Evolutionary conservation across 2,888 invertebrate genomes (phyloP).

Genomic region (Ophioninae sp.): DNA sequence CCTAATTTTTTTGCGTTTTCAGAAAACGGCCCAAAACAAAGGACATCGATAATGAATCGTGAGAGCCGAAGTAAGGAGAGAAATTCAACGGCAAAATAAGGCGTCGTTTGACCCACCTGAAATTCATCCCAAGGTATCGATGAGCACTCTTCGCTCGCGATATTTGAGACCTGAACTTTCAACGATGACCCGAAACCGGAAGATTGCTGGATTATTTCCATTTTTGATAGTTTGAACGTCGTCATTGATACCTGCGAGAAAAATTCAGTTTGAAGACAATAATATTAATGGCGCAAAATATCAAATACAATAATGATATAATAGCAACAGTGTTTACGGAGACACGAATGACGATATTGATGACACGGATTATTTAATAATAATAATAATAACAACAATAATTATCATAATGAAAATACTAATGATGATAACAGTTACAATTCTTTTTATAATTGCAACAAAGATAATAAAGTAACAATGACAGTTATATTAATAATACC

Average conservation of each 20-base stretch:
- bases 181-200: constrained; percentile 86
- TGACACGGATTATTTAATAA: too few species aligned
- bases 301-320: not conserved
- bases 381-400: too few species aligned
- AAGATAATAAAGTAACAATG: too few species aligned
- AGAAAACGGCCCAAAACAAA: constrained; percentile 45
- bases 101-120: constrained; percentile 84
- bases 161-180: constrained; percentile 87
- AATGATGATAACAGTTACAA: too few species aligned
- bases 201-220: constrained; percentile 88
- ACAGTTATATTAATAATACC: too few species aligned
- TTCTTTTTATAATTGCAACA: too few species aligned
- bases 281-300: not conserved
- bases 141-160: constrained; percentile 91
- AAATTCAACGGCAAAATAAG: not conserved
- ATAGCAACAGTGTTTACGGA: not conserved
- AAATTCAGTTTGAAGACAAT: constrained; percentile 79
- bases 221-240: constrained; percentile 87
- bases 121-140: constrained; percentile 97
- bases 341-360: not conserved
- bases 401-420: too few species aligned
- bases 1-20: constrained; percentile 20
- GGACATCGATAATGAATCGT: constrained; percentile 19
- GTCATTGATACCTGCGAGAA: constrained; percentile 81
- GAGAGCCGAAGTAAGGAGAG: constrained; percentile 16